Evolutionary conservation across 1,140 invertebrate genomes (phyloP).

Genomic region (Neocloeon triangulifer): DNA sequence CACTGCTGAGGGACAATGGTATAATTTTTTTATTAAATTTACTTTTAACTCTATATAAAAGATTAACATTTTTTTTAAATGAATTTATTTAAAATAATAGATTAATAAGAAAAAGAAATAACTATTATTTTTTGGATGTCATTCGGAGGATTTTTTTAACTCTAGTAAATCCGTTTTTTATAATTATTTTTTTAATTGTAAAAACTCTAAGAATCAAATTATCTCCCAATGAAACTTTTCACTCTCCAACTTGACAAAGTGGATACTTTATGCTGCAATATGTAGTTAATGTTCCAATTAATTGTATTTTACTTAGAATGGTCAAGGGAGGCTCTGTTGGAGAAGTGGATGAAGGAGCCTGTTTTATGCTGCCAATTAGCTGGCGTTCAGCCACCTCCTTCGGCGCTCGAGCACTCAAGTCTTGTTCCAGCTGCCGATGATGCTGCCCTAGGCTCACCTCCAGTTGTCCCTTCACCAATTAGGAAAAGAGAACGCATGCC

Average conservation of each 20-base stretch:
- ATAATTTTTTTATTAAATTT: constrained; percentile 9
- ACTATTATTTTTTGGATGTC: constrained; percentile 1
- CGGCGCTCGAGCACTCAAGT: constrained; percentile 17
- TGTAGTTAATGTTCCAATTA: neutral
- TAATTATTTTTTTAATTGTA: too few relatives aligned
- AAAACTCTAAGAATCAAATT: too few relatives aligned
- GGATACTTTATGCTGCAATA: neutral
- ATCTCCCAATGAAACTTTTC: too few relatives aligned
- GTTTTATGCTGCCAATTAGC: constrained; percentile 39
- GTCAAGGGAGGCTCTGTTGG: constrained; percentile 40
- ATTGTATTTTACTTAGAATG: constrained; percentile 30
- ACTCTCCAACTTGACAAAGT: neutral
- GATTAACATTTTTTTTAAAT: neutral
- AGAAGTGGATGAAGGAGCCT: constrained; percentile 47
- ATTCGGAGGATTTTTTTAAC: too few relatives aligned
- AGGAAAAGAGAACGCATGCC: too few relatives aligned
- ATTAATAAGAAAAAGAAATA: neutral
- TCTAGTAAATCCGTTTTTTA: too few relatives aligned
- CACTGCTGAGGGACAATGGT: constrained; percentile 44
- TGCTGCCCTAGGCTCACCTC: too few relatives aligned
- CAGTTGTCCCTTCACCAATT: too few relatives aligned
- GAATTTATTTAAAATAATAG: neutral
- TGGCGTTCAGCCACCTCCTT: constrained; percentile 34
- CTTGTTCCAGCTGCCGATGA: constrained; percentile 5
- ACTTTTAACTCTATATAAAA: neutral